Evolutionary conservation across 2,888 invertebrate genomes (phyloP), one percentile per base, ranked within the genome.

Genomic region (Nymphalis urticae): DNA sequence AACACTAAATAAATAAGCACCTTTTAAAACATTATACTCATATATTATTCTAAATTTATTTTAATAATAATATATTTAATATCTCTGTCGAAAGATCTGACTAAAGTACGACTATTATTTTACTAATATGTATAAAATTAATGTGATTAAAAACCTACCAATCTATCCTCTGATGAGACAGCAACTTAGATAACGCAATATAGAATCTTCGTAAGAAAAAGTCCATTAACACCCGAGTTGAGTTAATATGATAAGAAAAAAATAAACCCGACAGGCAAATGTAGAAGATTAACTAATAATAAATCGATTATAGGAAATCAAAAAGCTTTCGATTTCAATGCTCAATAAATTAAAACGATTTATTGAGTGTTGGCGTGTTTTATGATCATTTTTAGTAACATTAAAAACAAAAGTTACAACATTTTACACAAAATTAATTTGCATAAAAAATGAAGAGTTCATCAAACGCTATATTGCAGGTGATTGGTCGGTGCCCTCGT

Each of bases 161-260:
- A 59, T 63, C 50, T 51, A 51, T 58, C 60, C 50, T 68, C 48
- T 64, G 47, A 68, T 64, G 68, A 68, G 59, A 53, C 64, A 64
- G 59, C 32, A 60, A 5, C 53, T 68, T 60, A 64, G 59, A 63
- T 60, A 54, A 62, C 32, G 53, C 42, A 24, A 58, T 42, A 48
- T 62, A 62, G 24, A 24, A 10, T 62, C 36, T 42, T 50, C 50
- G 19, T 32, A 13, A 48, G 48, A 53, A 65, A 60, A 47, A 50
- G 21, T 60, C 48, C 21, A 58, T 64, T 59, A 21, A 36, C 51
- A 53, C 36, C 8, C 53, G 0, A 56, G 54, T 6, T 17, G 27
- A 17, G 27, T 27, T 32, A 17, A 56, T 17, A 32, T 32, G 24
- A 27, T 32, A 56, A 56, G 24, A 56, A 56, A 56, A 32, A 56